Evolutionary conservation across 2,888 invertebrate genomes (phyloP).

Genomic region (Thyatira batis): DNA sequence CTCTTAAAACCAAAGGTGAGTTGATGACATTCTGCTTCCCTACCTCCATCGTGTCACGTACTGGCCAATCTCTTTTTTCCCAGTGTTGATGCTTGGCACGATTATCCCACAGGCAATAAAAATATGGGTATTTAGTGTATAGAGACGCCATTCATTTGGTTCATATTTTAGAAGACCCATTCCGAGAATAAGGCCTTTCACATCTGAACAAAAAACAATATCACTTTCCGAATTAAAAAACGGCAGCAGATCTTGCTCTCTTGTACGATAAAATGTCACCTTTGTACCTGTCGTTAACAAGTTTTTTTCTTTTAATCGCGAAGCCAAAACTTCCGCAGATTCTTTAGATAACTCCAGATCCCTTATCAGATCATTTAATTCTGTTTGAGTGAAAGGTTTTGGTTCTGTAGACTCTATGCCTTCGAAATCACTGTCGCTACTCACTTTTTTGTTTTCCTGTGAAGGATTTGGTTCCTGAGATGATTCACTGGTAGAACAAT

Average conservation of each 20-base stretch:
- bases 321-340: neutral
- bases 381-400: neutral
- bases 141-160: slow-evolving; percentile 8
- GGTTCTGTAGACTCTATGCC: neutral
- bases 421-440: neutral
- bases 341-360: neutral
- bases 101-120: slow-evolving; percentile 11
- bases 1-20: neutral
- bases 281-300: neutral
- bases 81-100: slow-evolving; percentile 10
- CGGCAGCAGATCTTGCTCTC: slow-evolving; percentile 3
- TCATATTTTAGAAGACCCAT: slow-evolving; percentile 6
- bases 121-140: slow-evolving; percentile 12
- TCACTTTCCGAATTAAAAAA: slow-evolving; percentile 6
- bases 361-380: slow-evolving; percentile 1
- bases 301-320: neutral
- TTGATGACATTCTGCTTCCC: neutral
- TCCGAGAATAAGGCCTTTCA: neutral
- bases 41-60: neutral
- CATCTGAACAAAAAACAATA: slow-evolving; percentile 6
- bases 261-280: neutral
- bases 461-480: no score
- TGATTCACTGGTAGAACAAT: neutral
- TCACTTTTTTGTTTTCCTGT: neutral
- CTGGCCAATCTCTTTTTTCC: slow-evolving; percentile 7